Evolutionary conservation across 2,797 vertebrate species (phyloP), one percentile per base, ranked within the genome.

Genomic region (Neosalanx taihuensis): DNA sequence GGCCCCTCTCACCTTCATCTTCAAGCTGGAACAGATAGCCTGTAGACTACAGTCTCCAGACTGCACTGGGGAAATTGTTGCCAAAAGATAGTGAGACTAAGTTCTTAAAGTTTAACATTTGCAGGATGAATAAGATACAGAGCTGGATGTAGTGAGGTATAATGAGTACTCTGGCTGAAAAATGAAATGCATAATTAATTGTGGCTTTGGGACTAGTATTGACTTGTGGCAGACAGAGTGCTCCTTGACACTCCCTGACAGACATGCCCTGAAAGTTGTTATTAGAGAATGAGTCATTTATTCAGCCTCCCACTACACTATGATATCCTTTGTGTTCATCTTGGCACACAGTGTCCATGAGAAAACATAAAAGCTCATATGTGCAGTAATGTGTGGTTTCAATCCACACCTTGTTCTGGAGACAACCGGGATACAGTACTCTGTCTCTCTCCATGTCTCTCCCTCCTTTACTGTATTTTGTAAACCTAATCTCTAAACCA

Each of bases 151-250:
- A 66, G 74, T 64, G 58, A 81, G 75, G 73, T 74, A 78, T 76
- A 82, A 72, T 67, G 9, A 69, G 65, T 41, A 56, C 67, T 63
- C 69, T 73, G 26, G 78, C 71, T 67, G 72, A 74, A 67, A 80
- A 77, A 80, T 80, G 76, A 84, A 73, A 75, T 83, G 79, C 72
- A 80, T 85, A 76, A 84, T 79, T 81, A 85, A 82, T 83, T 76
- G 68, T 37, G 71, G 70, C 69, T 65, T 51, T 67, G 77, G 70
- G 67, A 23, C 67, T 46, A 59, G 61, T 75, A 73, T 76, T 73
- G 79, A 81, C 75, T 81, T 58, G 62, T 70, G 66, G 58, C 17
- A n/a, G 56, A 58, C 73, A 61, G 65, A 71, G 69, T 70, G 56
- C 72, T 62, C 41, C 46, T 57, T 46, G 61, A 30, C 74, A 1